A percentile compares a stretch with the other conserved stretches of the same genome.
phyloP scores from a whole-genome alignment of 2,888 invertebrate species.

The Drosophila nr. fundita region DNA sequence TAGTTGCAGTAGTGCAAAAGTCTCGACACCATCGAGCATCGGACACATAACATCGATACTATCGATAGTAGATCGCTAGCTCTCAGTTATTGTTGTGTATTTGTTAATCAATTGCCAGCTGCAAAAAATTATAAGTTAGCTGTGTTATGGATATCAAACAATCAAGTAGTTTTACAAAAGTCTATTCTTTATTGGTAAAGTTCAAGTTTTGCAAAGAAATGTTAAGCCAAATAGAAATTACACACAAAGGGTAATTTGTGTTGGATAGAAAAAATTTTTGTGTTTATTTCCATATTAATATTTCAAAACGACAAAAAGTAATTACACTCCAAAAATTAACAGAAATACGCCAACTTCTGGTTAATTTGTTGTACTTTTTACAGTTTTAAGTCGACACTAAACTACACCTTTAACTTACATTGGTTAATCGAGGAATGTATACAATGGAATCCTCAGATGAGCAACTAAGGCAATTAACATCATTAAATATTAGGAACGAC shows the following conservation, averaged over 20 bases:
- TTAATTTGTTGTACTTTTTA: not conserved
- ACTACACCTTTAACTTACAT: not conserved
- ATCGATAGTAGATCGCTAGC: not conserved
- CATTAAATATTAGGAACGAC: constrained; percentile 85
- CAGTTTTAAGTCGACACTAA: not conserved
- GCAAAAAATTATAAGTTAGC: not conserved
- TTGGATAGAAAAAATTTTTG: not conserved
- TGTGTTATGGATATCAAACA: not conserved
- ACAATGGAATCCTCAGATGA: constrained; percentile 89
- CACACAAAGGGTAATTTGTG: not conserved
- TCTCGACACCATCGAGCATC: not conserved
- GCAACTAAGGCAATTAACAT: constrained; percentile 89
- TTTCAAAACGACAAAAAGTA: not conserved
- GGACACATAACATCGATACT: not conserved
- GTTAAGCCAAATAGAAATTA: not conserved
- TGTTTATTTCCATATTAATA: not conserved
- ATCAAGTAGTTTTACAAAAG: not conserved
- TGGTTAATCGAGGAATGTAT: not conserved
- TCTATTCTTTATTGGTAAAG: not conserved
- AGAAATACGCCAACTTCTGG: not conserved
- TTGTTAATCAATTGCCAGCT: not conserved
- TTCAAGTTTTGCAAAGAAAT: not conserved
- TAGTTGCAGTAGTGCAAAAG: not conserved
- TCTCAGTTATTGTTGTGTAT: not conserved
- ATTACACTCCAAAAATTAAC: not conserved